Evolutionary conservation across 2,113 vertebrate species (phyloP), one percentile per base, ranked within the genome.

Genomic region (Centropus bengalensis): DNA sequence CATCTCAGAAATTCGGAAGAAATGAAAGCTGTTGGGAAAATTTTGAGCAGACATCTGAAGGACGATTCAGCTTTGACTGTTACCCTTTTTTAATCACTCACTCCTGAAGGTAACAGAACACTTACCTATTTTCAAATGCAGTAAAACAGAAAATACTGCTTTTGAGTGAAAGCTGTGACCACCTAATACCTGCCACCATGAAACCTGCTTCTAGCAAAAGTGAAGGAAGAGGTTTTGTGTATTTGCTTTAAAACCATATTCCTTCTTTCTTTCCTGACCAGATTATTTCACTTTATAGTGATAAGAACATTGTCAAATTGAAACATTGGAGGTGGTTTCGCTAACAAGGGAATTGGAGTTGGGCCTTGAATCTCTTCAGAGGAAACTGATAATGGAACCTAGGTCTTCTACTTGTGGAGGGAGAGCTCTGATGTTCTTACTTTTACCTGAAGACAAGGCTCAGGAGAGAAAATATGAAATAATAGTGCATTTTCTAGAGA

Each of bases 121-220:
- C 6, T 76, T 74, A 42, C 2, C 6, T 38, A 14, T 76, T 91
- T 94, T 33, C 38, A 33, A 18, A 24, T 22, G 33, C 6, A 49
- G 36, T 0, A 2, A 44, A 71, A 36, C 14, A 66, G n/a, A 60
- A 54, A 26, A 64, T 23, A 38, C 15, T 0, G 1, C 62, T 82
- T 69, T 69, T 55, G 36, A 66, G 24, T 74, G 30, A 86, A 67
- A 92, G 6, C n/a, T 27, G 4, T 17, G n/a, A 54, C 38, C 51
- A 10, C 21, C 12, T 24, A 79, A 75, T 30, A 36, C 12, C 26
- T 75, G 38, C 9, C 7, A 14, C 38, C 44, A 9, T n/a, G 66
- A 52, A 78, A 33, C 21, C 8, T 45, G 30, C 7, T 16, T n/a
- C 2, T 32, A 26, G 22, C 14, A 33, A n/a, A 26, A 88, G 23